Evolutionary conservation across 2,113 vertebrate genomes (phyloP).

Genomic region (Tetrao urogallus): DNA sequence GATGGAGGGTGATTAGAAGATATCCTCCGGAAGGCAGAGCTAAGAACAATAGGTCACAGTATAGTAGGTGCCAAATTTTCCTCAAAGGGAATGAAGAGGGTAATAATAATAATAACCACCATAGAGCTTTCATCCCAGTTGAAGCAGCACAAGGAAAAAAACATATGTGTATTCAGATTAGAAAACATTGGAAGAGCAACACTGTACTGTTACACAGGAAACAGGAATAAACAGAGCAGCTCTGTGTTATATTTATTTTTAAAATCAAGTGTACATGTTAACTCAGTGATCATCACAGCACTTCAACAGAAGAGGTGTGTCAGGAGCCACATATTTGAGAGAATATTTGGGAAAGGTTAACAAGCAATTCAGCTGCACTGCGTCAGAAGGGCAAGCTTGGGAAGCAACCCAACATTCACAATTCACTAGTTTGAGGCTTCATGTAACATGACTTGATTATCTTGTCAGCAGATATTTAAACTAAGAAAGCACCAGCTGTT

Average conservation of each 20-base stretch:
- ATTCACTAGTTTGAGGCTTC: background rate
- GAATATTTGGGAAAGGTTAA: background rate
- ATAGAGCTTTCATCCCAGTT: background rate
- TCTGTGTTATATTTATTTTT: conserved; percentile 11
- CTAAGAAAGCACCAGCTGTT: background rate
- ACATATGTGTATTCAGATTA: background rate
- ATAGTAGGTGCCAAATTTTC: conserved; percentile 12
- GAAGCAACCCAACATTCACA: background rate
- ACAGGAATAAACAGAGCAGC: background rate
- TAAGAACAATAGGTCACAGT: conserved; percentile 58
- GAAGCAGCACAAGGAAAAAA: conserved; percentile 23
- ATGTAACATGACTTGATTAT: background rate
- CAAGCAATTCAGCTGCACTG: background rate
- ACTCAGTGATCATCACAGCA: background rate
- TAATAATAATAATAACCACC: background rate
- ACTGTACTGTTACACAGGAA: conserved; percentile 34
- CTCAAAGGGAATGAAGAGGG: background rate
- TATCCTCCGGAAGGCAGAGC: conserved; percentile 49
- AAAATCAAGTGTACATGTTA: conserved; percentile 20
- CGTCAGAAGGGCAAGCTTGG: background rate
- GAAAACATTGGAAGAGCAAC: background rate
- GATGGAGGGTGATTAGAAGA: conserved; percentile 18
- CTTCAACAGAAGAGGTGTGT: conserved; percentile 1
- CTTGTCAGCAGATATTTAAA: background rate
- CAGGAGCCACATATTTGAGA: background rate